phyloP scores from a whole-genome alignment of 2,113 vertebrate species.

The Struthio camelus region DNA sequence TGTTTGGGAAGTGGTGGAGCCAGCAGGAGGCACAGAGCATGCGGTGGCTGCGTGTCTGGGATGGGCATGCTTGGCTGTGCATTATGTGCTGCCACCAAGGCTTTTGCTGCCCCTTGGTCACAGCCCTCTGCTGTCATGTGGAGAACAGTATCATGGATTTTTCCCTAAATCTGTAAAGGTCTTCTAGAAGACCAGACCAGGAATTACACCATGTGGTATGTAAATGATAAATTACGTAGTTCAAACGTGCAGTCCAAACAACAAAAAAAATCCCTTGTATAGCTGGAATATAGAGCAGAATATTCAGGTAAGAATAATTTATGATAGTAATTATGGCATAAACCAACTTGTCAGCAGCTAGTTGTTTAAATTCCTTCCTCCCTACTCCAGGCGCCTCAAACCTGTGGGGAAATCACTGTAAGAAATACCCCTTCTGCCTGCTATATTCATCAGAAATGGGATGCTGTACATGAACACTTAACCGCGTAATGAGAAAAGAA shows the following conservation, averaged over 20 bases:
- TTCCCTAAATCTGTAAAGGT: neutral
- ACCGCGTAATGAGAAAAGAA: slow-evolving; percentile 23
- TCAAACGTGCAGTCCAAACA: slow-evolving; percentile 34
- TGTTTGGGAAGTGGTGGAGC: neutral
- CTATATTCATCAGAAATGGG: slow-evolving; percentile 45
- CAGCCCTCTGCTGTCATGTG: neutral
- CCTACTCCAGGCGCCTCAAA: slow-evolving; percentile 7
- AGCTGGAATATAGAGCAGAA: neutral
- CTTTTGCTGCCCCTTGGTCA: neutral
- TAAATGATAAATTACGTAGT: neutral
- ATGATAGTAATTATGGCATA: slow-evolving; percentile 28
- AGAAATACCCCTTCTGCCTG: slow-evolving; percentile 9
- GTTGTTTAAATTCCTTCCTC: slow-evolving; percentile 35
- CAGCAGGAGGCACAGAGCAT: too few relatives aligned
- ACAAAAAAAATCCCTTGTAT: neutral
- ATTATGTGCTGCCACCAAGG: too few relatives aligned
- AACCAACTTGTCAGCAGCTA: slow-evolving; percentile 41
- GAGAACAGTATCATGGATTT: neutral
- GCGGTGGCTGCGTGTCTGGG: too few relatives aligned
- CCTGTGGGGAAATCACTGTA: slow-evolving; percentile 52
- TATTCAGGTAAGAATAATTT: slow-evolving; percentile 52
- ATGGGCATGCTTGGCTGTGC: neutral
- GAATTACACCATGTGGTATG: neutral
- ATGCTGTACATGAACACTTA: neutral
- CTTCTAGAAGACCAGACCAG: neutral